Evolutionary conservation across 2,888 invertebrate species (phyloP).

Genomic region (Drosophila nigritarsus): DNA sequence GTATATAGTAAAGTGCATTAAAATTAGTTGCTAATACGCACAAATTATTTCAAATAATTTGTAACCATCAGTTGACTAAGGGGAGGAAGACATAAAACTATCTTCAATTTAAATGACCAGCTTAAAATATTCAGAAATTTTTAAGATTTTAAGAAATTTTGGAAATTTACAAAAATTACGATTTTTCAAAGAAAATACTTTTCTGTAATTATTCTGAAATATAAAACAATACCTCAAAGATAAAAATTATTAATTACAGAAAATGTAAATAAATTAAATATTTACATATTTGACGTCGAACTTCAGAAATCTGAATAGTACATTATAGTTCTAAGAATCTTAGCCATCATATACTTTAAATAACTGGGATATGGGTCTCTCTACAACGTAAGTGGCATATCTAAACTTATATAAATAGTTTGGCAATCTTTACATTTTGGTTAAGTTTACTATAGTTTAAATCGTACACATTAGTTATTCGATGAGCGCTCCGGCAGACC

Average conservation of each 20-base stretch:
- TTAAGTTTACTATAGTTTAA: slow-evolving; percentile 33
- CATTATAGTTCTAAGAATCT: slow-evolving; percentile 1
- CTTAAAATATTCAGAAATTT: background rate
- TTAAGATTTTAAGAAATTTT: background rate
- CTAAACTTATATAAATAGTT: slow-evolving; percentile 57
- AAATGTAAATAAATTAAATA: background rate
- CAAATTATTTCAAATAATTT: slow-evolving; percentile 69
- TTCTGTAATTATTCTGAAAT: background rate
- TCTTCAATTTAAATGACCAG: slow-evolving; percentile 4
- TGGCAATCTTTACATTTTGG: slow-evolving; percentile 65
- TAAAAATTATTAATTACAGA: background rate
- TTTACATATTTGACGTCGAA: background rate
- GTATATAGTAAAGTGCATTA: slow-evolving; percentile 1
- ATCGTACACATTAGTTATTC: slow-evolving; percentile 77
- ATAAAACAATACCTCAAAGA: background rate
- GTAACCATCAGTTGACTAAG: slow-evolving; percentile 43
- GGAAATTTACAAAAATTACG: background rate
- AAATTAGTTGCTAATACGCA: slow-evolving; percentile 25
- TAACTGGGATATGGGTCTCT: slow-evolving; percentile 56
- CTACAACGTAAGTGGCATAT: slow-evolving; percentile 14
- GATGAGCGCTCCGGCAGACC: slow-evolving; percentile 84
- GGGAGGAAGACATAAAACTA: slow-evolving; percentile 37
- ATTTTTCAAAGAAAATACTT: background rate
- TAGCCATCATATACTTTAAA: slow-evolving; percentile 3
- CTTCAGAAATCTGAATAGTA: slow-evolving; percentile 2